phyloP scores from a whole-genome alignment of 2,888 invertebrate species.

The Drosophila pseudotalamancana region DNA sequence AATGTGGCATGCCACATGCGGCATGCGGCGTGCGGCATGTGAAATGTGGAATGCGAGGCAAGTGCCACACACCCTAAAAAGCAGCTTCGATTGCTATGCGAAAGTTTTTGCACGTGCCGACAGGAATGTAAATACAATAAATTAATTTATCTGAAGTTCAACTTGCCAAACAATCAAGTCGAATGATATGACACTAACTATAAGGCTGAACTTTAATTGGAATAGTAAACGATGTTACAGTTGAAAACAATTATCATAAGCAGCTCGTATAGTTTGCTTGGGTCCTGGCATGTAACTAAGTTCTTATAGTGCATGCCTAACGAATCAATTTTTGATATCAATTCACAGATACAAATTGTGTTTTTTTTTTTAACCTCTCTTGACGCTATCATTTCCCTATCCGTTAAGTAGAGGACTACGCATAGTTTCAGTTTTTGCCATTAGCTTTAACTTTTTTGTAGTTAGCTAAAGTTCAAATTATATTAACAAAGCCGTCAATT shows the following conservation, averaged over 20 bases:
- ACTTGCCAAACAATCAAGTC: constrained; percentile 33
- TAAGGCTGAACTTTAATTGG: constrained; percentile 42
- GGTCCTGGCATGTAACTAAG: too few relatives aligned
- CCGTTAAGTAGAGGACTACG: background rate
- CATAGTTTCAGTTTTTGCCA: constrained; percentile 8
- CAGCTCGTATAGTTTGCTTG: too few relatives aligned
- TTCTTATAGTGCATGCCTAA: too few relatives aligned
- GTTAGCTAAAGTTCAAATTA: constrained; percentile 31
- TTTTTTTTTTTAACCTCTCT: too few relatives aligned
- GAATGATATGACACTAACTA: constrained; percentile 14
- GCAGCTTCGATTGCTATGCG: constrained; percentile 24
- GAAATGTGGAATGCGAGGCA: constrained; percentile 8
- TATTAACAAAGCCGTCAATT: constrained; percentile 31
- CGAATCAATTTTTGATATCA: too few relatives aligned
- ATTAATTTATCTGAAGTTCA: constrained; percentile 51
- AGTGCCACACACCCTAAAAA: constrained; percentile 10
- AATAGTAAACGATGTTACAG: constrained; percentile 4
- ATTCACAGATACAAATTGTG: too few relatives aligned
- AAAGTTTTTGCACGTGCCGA: constrained; percentile 59
- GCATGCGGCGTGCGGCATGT: too few relatives aligned
- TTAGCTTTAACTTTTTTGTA: constrained; percentile 8
- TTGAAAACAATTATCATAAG: too few relatives aligned
- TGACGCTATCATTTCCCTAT: too few relatives aligned
- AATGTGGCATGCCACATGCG: too few relatives aligned
- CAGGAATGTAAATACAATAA: constrained; percentile 60